These are phyloP conservation scores for Trachemys scripta DNA, from an alignment of 2,113 vertebrate species.

Conservation along the genomic window DNA sequence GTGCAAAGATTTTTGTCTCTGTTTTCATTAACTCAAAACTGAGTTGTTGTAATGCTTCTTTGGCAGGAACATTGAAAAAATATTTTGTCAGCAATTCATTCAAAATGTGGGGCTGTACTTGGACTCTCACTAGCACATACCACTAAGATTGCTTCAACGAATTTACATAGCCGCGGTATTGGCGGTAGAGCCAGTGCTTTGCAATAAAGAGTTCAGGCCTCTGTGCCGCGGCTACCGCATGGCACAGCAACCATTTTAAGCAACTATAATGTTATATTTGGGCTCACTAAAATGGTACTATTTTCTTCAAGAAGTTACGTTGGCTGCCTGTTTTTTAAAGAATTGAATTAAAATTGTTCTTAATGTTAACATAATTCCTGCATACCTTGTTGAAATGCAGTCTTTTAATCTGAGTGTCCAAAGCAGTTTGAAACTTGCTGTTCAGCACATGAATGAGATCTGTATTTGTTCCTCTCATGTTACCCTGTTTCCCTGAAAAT, in stretches of 20 bases:
- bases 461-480: background rate
- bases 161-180: background rate
- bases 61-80: slow-evolving; percentile 20
- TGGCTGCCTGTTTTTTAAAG: background rate
- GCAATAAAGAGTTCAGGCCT: background rate
- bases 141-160: background rate
- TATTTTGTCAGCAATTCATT: slow-evolving; percentile 28
- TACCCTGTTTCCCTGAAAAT: no score
- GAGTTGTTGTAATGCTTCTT: background rate
- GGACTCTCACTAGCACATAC: background rate
- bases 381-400: background rate
- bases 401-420: background rate
- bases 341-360: background rate
- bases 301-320: background rate
- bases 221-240: background rate
- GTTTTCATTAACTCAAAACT: background rate
- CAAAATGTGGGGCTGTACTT: slow-evolving; percentile 27
- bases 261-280: background rate
- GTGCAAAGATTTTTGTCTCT: background rate
- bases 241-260: background rate
- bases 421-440: background rate
- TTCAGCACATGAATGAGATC: background rate
- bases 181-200: background rate
- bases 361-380: slow-evolving; percentile 3
- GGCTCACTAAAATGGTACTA: background rate